A percentile compares a stretch with the other conserved stretches of the same genome.
Conservation (phyloP, 2,888 invertebrate genomes). For the Patella ulyssiponensis region DNA sequence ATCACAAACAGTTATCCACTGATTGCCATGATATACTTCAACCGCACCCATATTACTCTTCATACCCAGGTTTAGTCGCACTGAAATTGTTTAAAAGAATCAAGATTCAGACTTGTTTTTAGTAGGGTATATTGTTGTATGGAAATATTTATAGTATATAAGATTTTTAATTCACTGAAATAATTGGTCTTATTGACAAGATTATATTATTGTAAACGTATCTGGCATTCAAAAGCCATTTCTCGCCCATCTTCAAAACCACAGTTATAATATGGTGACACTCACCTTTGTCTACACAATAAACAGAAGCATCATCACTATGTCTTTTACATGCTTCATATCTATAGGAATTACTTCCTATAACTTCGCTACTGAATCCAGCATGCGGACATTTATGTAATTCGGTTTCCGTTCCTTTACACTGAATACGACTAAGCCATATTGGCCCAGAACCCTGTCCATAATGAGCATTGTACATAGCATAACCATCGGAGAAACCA, state of each 20-base stretch:
- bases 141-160: too few relatives aligned
- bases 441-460: slow-evolving; percentile 61
- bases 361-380: slow-evolving; percentile 52
- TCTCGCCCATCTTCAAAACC: too few relatives aligned
- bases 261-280: neutral
- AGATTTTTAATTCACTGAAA: too few relatives aligned
- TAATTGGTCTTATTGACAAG: too few relatives aligned
- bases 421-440: slow-evolving; percentile 64
- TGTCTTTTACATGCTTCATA: slow-evolving; percentile 55
- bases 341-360: slow-evolving; percentile 32
- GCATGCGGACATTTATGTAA: slow-evolving; percentile 58
- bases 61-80: slow-evolving; percentile 49
- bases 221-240: too few relatives aligned
- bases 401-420: slow-evolving; percentile 52
- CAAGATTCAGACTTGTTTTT: too few relatives aligned
- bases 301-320: slow-evolving; percentile 58
- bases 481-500: slow-evolving; percentile 56
- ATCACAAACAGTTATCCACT: slow-evolving; percentile 54
- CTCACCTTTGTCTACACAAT: slow-evolving; percentile 60
- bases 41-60: slow-evolving; percentile 55
- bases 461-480: slow-evolving; percentile 42
- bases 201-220: too few relatives aligned
- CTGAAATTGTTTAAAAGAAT: slow-evolving; percentile 23
- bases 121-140: too few relatives aligned
- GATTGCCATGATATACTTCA: slow-evolving; percentile 42